phyloP scores from a whole-genome alignment of 64 coral and sea anemone genomes.

The Montipora cactus region DNA sequence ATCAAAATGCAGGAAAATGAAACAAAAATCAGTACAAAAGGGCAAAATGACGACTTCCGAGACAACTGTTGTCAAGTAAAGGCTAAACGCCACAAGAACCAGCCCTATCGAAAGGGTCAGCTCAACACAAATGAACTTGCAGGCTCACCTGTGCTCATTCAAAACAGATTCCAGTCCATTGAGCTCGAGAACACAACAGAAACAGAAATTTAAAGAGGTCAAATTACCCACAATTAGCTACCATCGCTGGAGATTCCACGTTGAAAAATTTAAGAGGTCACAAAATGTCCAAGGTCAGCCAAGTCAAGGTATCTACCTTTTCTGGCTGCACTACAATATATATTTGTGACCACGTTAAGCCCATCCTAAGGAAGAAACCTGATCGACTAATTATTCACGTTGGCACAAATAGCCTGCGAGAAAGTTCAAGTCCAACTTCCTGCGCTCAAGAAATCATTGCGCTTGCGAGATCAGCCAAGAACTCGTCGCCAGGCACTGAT shows the following conservation, averaged over 20 bases:
- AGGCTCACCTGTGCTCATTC: background rate
- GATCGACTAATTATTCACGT: background rate
- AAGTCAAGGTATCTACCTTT: background rate
- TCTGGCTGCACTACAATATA: background rate
- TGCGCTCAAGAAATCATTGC: background rate
- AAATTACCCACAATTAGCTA: background rate
- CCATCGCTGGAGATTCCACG: background rate
- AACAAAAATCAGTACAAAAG: background rate
- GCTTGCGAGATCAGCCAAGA: background rate
- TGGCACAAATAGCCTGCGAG: background rate
- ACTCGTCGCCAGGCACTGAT: background rate
- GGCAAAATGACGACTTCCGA: background rate
- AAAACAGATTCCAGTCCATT: background rate
- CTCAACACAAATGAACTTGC: background rate
- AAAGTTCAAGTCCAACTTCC: background rate
- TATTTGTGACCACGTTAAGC: background rate
- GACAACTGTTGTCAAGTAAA: background rate
- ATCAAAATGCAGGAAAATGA: background rate
- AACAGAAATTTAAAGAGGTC: no score
- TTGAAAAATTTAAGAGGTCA: background rate
- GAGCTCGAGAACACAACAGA: no score
- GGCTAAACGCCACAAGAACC: background rate
- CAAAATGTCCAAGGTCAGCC: background rate
- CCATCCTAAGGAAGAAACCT: background rate
- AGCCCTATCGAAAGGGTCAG: background rate